Evolutionary conservation across 92 coral and sea anemone species (phyloP), one percentile per base, ranked within the genome.

Genomic region (Parazoanthus atlanticus): DNA sequence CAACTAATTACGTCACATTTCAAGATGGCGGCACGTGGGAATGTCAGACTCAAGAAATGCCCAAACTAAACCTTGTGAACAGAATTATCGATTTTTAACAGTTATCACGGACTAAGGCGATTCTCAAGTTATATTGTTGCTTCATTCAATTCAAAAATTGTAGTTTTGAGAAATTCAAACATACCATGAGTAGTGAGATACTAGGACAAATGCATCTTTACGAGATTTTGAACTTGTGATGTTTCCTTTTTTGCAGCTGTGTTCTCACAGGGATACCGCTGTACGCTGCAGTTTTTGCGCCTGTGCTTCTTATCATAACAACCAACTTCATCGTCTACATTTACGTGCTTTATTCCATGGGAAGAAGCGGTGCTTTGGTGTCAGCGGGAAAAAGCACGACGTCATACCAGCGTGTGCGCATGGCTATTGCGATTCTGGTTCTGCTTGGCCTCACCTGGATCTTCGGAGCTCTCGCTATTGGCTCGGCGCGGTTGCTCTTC

Each of bases 391-490:
- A 82, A 31, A 61, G 81, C 31, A 86, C 88, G 13, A 82, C 84
- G 23, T 76, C 88, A 17, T 82, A 81, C 29, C 90, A 88, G 61
- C 88, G 89, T 2, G 88, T 86, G 46, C 85, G 93, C 70, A 85
- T 86, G 74, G 88, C 90, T 38, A 28, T 82, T 36, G 93, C 93
- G 40, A 88, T 91, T 29, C 86, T 91, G 80, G 90, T 91, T 31
- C 88, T 91, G 28, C 85, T 91, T 0, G 93, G 93, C 0, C 84
- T 91, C 19, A 91, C 93, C 34, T 91, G 93, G 93, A 12, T 91
- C 31, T 91, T 91, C 70, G 93, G 93, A 13, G 85, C 70, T 21
- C 86, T 91, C 28, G 93, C 93, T 0, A 72, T 91, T 52, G 75
- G 83, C 6, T 89, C 89, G 15, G 93, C 93, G 21, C 85, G 86